A percentile compares a stretch with the other conserved stretches of the same genome.
phyloP scores from a whole-genome alignment of 30 jellyfish, hydroid and myxozoan genomes.

The Haliclystus octoradiatus region DNA sequence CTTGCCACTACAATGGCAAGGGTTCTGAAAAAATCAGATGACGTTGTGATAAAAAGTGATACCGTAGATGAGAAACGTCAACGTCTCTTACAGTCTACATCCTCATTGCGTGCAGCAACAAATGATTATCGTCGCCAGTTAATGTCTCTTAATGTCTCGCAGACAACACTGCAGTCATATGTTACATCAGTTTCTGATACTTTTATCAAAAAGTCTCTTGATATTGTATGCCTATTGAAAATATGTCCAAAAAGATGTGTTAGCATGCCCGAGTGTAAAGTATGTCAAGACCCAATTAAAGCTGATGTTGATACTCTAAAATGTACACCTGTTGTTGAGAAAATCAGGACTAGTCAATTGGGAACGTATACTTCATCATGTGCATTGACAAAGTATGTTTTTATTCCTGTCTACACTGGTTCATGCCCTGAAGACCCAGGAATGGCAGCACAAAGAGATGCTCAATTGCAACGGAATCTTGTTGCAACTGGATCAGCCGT shows the following conservation, averaged over 20 bases:
- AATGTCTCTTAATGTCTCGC: not conserved
- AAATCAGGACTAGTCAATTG: not conserved
- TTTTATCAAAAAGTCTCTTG: slow-evolving; percentile 1
- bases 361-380: slow-evolving; percentile 3
- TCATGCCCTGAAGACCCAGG: slow-evolving; percentile 16
- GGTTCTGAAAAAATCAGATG: not conserved
- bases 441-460: slow-evolving; percentile 12
- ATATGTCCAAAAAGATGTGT: slow-evolving; percentile 7
- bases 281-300: slow-evolving; percentile 15
- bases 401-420: slow-evolving; percentile 27
- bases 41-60: not conserved
- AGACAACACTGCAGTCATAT: slow-evolving; percentile 4
- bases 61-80: not conserved
- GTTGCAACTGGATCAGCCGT: slow-evolving; percentile 9
- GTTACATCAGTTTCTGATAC: not conserved
- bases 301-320: slow-evolving; percentile 9
- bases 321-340: slow-evolving; percentile 1
- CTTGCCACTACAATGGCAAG: not conserved
- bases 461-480: slow-evolving; percentile 1
- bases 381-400: slow-evolving; percentile 5
- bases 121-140: not conserved
- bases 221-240: slow-evolving; percentile 1
- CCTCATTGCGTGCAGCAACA: not conserved
- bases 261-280: slow-evolving; percentile 6
- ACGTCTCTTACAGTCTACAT: not conserved